Percentiles rank a stretch among this genome's conserved stretches.
Conservation (phyloP, 2,888 invertebrate species). For the Mythimna loreyi region DNA sequence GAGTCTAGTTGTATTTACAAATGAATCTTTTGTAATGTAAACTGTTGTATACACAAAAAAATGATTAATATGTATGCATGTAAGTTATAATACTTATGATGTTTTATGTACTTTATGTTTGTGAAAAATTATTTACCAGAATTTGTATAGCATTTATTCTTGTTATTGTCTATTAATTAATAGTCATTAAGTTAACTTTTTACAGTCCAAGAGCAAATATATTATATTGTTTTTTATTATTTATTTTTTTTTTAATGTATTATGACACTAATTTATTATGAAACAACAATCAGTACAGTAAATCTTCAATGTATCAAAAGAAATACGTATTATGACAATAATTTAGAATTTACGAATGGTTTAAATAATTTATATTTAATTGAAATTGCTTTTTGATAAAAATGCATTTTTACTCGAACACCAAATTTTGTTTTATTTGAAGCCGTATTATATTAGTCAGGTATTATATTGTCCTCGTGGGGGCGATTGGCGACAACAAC, state of each 20-base stretch:
- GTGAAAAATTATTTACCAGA: neutral
- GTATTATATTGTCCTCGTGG: too few relatives aligned
- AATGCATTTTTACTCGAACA: conserved; percentile 18
- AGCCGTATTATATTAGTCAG: neutral
- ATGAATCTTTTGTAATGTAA: neutral
- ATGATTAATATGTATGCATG: neutral
- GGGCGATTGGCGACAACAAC: too few relatives aligned
- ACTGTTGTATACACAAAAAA: neutral
- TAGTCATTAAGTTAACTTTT: neutral
- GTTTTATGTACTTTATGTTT: neutral
- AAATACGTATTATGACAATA: conserved; percentile 5
- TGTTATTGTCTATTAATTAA: neutral
- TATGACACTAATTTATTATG: neutral
- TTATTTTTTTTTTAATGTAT: neutral
- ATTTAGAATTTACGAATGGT: conserved; percentile 2
- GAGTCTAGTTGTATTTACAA: neutral
- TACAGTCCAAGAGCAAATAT: neutral
- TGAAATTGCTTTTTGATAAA: conserved; percentile 9
- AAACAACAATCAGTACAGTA: conserved; percentile 5
- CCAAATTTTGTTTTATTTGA: conserved; percentile 15
- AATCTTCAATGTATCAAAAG: neutral
- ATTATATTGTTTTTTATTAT: too few relatives aligned
- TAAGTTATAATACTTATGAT: neutral
- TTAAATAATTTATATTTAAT: conserved; percentile 8
- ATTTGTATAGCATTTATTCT: neutral